Evolutionary conservation across 2,797 vertebrate genomes (phyloP), one percentile per base, ranked within the genome.

Genomic region (Balearica regulorum): DNA sequence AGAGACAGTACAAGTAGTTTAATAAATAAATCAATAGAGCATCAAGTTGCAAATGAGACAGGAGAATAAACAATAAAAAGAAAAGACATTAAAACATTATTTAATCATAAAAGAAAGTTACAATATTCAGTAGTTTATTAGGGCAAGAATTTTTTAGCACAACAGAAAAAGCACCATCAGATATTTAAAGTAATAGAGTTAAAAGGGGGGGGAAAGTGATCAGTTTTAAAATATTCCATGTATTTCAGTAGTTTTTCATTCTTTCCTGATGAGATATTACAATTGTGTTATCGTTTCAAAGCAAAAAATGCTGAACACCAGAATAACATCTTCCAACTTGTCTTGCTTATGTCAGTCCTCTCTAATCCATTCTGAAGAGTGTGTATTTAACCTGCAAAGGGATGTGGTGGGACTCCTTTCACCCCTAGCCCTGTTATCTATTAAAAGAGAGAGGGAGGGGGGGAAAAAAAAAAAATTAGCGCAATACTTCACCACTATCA

Each of bases 391-490:
- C 98, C 98, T 57, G 96, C 96, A 92, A 98, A 98, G 13, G 93
- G 55, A 80, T 93, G 79, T 0, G 98, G 96, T n/a, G 98, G 96
- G 43, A 98, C 46, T 97, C 98, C 98, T 97, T 98, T 98, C 78
- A 98, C 98, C 4, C 98, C 98, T 13, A 98, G 97, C 70, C 98
- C 98, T 84, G 98, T 98, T 96, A 98, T 97, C 98, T 98, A 92
- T 96, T 91, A 78, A 93, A 97, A 96, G 65, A 95, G 44, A 85
- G 26, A 70, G 25, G 26, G 37, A 6, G 39, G 39, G 13, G 14
- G 43, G 14, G 41, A 41, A 43, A 43, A 43, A 43, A 43, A 13
- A 54, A 65, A 76, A 54, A 39, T 48, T 46, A 94, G 28, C 68
- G 70, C 2, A 11, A 55, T n/a, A 94, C 89, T 87, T 64, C 87